These are phyloP conservation scores for Phaetusa simplex DNA, from an alignment of 2,113 vertebrate species.

Conservation along the genomic window DNA sequence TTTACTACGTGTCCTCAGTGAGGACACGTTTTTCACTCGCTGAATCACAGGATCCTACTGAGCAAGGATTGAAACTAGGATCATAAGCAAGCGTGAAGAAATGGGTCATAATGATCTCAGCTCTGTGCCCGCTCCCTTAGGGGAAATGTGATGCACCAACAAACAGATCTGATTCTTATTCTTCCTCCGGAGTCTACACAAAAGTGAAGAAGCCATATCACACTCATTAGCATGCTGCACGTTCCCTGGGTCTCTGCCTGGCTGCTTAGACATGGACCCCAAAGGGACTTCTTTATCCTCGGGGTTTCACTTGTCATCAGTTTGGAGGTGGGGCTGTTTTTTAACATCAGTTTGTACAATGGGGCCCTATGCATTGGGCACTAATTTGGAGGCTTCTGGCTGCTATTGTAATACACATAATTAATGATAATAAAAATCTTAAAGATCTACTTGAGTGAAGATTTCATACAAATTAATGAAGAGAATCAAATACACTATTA, in stretches of 20 bases:
- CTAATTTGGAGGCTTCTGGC: conserved; percentile 27
- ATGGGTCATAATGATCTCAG: background rate
- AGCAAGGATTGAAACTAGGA: background rate
- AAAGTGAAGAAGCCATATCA: background rate
- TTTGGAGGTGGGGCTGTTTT: background rate
- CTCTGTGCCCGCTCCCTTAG: background rate
- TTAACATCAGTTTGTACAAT: background rate
- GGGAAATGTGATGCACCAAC: background rate
- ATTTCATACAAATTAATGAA: background rate
- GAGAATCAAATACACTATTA: background rate
- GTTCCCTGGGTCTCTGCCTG: background rate
- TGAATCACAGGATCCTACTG: background rate
- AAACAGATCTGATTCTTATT: background rate
- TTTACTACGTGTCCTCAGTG: background rate
- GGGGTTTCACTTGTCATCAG: background rate
- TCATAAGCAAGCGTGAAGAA: background rate
- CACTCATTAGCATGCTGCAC: background rate
- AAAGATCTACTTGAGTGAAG: background rate
- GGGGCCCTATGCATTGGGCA: background rate
- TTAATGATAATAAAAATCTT: conserved; percentile 28
- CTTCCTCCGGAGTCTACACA: background rate
- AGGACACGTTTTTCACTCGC: background rate
- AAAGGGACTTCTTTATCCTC: background rate
- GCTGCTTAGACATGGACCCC: background rate
- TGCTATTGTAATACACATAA: conserved; percentile 33